Percentiles rank a stretch among this genome's conserved stretches.
Evolutionary conservation across 1,140 invertebrate species (phyloP).

Genomic region (roundworm (Caenorhabditis elegans)): DNA sequence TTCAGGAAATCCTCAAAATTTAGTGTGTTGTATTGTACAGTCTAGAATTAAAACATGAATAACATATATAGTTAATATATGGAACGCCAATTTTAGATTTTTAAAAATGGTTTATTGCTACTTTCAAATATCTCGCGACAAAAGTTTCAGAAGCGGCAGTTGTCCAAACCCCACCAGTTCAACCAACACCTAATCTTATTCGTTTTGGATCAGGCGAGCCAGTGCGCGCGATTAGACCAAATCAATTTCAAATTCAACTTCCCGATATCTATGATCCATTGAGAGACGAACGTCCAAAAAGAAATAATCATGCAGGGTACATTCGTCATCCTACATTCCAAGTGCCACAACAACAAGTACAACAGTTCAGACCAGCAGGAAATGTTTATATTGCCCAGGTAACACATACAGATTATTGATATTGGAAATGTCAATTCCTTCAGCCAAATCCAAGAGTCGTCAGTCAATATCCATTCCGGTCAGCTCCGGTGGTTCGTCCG

Average conservation of each 20-base stretch:
- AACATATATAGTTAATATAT: too few species aligned
- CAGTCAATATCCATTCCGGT: neutral
- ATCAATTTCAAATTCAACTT: constrained; percentile 5
- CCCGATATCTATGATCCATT: constrained; percentile 13
- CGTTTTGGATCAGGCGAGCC: neutral
- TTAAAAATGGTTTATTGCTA: too few species aligned
- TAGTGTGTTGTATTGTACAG: too few species aligned
- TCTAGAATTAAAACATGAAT: too few species aligned
- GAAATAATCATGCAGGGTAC: constrained; percentile 22
- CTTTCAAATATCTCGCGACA: too few species aligned
- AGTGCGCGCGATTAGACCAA: constrained; percentile 4
- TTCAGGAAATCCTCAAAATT: too few species aligned
- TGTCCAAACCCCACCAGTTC: neutral
- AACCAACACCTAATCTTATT: neutral
- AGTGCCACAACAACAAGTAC: neutral
- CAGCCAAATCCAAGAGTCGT: neutral
- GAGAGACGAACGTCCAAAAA: neutral
- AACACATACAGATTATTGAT: neutral
- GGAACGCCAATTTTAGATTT: too few species aligned
- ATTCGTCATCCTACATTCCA: constrained; percentile 17
- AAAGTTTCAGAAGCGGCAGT: neutral
- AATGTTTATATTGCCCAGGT: constrained; percentile 20
- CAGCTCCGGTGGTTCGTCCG: neutral
- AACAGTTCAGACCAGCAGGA: neutral
- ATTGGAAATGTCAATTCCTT: neutral